Base-by-base conservation (phyloP, 2,113 vertebrate species). In the Platichthys flesus region DNA sequence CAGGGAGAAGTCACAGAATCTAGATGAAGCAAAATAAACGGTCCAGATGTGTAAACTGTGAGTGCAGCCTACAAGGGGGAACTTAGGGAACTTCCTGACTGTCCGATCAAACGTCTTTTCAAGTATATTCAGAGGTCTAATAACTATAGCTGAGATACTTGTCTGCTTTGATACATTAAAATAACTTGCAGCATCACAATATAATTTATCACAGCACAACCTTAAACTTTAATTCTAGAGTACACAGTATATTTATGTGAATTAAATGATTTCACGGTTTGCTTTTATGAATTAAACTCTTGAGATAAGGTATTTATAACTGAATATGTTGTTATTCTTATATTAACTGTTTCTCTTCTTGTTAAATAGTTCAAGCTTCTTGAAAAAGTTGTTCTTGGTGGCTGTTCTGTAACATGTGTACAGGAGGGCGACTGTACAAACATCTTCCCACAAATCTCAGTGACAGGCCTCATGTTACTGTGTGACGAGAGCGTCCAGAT, bases 381-480 rank as follows among this genome's bases (percentile, higher is more conserved):
- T 15, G 26, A 21, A n/a, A n/a, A n/a, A n/a, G 35, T 14, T 42
- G 40, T 42, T 42, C 10, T 12, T 42, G 40, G 40, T 63, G 20
- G 20, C 5, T n/a, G 18, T 21, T 61, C 3, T 24, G 14, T 60
- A 23, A 5, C 13, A 58, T 47, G 8, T 42, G 12, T 42, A 51
- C 16, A 35, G 6, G 24, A 42, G 6, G 12, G 59, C 15, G 47
- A 9, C 24, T 63, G 15, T 16, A 10, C 57, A 15, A 42, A 40
- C 9, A 18, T 63, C 24, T 79, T 88, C 84, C 49, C 85, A 84
- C 74, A 54, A 54, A 23, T 84, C 68, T 81, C 68, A 65, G 12
- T 69, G 58, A 57, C 69, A 28, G 23, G 63, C 74, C 40, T 76
- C 20, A 10, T 24, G 35, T 75, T 73, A 67, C 76, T 23, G 56